Base-by-base conservation (phyloP, 2,888 invertebrate genomes). In the Oscheius sp. region DNA sequence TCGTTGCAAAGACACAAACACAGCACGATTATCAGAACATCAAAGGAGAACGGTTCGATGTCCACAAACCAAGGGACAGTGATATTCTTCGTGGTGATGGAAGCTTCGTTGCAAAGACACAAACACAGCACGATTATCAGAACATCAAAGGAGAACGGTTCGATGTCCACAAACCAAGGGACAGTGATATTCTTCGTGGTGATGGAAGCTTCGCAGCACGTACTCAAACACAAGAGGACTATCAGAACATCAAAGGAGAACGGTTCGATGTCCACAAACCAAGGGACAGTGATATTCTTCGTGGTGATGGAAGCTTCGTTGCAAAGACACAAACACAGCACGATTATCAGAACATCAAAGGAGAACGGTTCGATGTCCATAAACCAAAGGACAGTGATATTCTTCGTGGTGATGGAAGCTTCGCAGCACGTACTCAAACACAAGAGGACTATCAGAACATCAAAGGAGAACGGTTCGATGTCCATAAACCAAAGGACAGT, bases 1-100 rank as follows among this genome's bases (percentile, higher is more conserved):
- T 54, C 32, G 54, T 20, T 2, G 33, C 32, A 12, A 30, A 20
- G 33, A 54, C 54, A 2, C 54, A 54, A 36, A 54, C 28, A 4
- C 54, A 54, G 12, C 17, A 54, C n/a, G 54, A 54, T 20, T 54
- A 33, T 36, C 32, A 32, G 20, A 4, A 6, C 33, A 33, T 30
- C 9, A 54, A 28, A 8, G 54, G 54, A 32, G 54, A 54, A 20
- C 9, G 54, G n/a, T 24, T 17, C 17, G 54, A 54, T n/a, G 20
- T 54, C 17, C n/a, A 9, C 33, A 54, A 54, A 36, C 54, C 54
- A 1, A 30, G 20, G 36, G 54, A 54, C 9, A 33, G 33, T 32
- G 54, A 54, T 24, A n/a, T 54, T n/a, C 54, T 54, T n/a, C 54
- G 36, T 33, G 54, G 54, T 2, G 54, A 54, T 32, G 54, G 54